Base-by-base conservation (phyloP, 1,140 invertebrate genomes). In the Aphelenchoides besseyi region DNA sequence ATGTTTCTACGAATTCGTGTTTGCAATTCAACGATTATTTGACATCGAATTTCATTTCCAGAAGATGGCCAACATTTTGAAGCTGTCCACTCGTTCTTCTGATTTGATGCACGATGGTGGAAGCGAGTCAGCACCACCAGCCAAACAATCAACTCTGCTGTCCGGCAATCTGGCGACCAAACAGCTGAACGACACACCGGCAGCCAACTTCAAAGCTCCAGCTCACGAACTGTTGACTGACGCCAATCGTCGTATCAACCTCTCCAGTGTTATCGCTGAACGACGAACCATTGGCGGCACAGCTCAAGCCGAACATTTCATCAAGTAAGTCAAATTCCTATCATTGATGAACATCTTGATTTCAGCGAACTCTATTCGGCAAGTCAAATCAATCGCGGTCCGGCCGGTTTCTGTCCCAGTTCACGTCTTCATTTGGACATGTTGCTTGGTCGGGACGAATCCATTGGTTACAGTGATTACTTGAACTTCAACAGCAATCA, bases 361-460 rank as follows among this genome's bases (percentile, higher is more conserved):
- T 80, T 66, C 33, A 77, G 75, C 29, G 75, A 79, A 63, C 68
- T 79, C 8, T 52, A 67, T 54, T 33, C 80, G 35, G 80, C 78
- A 16, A 68, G 59, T 54, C 72, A 79, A 54, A 70, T 79, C 29
- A 80, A 72, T 55, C 78, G 78, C 67, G 80, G 80, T 16, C 80
- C 80, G 33, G 28, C 30, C 37, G 79, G 78, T 16, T 53, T 64
- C 23, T 75, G 59, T 5, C n/a, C 54, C 55, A 67, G 68, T 29
- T 77, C 73, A 18, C 72, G 77, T 18, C 61, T 78, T 54, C 78
- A 79, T 55, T 75, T 79, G 16, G 78, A 79, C 41, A 74, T 79
- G 68, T 77, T 79, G 23, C 23, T 76, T 12, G 79, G 79, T 9
- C 59, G 29, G 3, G 78, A 79, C 53, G 78, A 79, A 12, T 33